These are phyloP conservation scores for Lepus europaeus DNA, from an alignment of 2,113 vertebrate species.

Conservation along the genomic window DNA sequence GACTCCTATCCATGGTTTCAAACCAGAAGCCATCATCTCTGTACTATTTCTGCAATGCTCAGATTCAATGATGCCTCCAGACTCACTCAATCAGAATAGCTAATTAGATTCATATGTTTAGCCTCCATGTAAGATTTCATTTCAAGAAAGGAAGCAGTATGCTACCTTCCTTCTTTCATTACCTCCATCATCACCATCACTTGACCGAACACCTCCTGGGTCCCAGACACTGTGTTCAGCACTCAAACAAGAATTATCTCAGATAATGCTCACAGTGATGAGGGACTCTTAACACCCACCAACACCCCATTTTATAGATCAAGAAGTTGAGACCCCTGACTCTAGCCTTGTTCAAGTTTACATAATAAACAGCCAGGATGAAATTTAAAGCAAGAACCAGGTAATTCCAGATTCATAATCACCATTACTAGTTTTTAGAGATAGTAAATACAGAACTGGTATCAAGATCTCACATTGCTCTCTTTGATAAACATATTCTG, in stretches of 20 bases:
- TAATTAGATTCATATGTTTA: background rate
- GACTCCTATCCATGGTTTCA: background rate
- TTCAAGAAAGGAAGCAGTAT: background rate
- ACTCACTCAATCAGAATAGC: background rate
- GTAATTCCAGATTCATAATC: background rate
- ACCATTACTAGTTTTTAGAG: background rate
- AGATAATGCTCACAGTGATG: background rate
- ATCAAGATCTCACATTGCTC: background rate
- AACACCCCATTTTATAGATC: background rate
- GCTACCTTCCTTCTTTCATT: background rate
- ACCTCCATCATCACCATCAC: background rate
- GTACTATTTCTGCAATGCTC: background rate
- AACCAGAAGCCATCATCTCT: background rate
- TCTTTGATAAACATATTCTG: constrained; percentile 56
- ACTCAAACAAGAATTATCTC: background rate
- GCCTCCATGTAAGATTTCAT: background rate
- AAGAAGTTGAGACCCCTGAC: constrained; percentile 34
- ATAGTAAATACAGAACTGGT: background rate
- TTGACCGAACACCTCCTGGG: background rate
- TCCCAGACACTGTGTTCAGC: background rate
- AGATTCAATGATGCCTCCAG: background rate
- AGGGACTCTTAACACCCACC: background rate
- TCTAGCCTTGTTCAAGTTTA: background rate
- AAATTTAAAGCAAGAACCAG: background rate
- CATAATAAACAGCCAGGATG: background rate